These are phyloP conservation scores for Araneus ventricosus DNA, from an alignment of 1,140 invertebrate genomes.

Conservation along the genomic window DNA sequence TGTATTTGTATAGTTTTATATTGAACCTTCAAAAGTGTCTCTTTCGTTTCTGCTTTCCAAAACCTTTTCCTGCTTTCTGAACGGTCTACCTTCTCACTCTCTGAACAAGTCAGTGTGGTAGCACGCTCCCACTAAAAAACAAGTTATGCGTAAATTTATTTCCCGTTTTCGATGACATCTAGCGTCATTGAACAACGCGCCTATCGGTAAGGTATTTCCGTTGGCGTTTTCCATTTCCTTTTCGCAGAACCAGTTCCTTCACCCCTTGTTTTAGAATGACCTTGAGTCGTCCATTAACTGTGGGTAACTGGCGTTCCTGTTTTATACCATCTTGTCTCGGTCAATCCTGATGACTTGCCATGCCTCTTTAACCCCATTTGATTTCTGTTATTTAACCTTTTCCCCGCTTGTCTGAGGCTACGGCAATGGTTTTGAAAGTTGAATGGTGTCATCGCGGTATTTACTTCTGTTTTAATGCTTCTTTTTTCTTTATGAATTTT, in stretches of 20 bases:
- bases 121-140: not conserved
- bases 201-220: slow-evolving; percentile 24
- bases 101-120: not conserved
- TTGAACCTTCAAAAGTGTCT: too few species aligned
- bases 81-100: not conserved
- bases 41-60: too few species aligned
- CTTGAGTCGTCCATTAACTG: slow-evolving; percentile 1
- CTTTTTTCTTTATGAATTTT: too few species aligned
- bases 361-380: not conserved
- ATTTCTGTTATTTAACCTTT: not conserved
- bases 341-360: slow-evolving; percentile 20
- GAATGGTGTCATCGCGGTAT: too few species aligned
- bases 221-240: not conserved
- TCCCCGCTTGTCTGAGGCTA: too few species aligned
- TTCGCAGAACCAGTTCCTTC: slow-evolving; percentile 1
- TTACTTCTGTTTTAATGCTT: too few species aligned
- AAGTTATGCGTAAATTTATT: slow-evolving; percentile 14
- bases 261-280: not conserved
- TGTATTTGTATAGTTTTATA: too few species aligned
- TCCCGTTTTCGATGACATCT: not conserved
- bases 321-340: slow-evolving; percentile 7
- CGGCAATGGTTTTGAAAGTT: too few species aligned
- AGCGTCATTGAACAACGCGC: not conserved
- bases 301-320: not conserved
- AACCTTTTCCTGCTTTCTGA: not conserved